phyloP scores from a whole-genome alignment of 2,888 invertebrate species.

The Aleiodes alternator region DNA sequence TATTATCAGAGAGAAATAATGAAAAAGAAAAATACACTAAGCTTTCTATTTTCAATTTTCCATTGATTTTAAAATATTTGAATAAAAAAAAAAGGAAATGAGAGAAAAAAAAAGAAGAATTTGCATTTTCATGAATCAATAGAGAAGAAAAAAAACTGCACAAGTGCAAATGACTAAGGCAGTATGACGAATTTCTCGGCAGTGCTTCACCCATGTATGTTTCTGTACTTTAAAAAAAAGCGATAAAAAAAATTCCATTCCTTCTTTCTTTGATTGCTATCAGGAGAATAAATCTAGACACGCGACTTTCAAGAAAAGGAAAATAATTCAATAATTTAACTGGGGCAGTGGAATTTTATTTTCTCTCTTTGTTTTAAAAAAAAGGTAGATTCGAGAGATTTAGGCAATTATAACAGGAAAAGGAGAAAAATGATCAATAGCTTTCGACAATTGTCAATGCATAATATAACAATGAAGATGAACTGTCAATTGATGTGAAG shows the following conservation, averaged over 20 bases:
- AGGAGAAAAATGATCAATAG: conserved; percentile 5
- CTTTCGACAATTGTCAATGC: conserved; percentile 34
- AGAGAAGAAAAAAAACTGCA: conserved; percentile 17
- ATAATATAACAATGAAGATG: conserved; percentile 43
- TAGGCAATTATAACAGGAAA: too few species aligned
- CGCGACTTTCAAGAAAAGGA: conserved; percentile 13
- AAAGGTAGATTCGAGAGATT: not conserved
- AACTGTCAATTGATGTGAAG: conserved; percentile 43
- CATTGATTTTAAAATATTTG: too few species aligned
- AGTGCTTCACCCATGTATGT: not conserved
- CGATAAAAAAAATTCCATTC: not conserved
- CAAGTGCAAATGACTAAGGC: conserved; percentile 38
- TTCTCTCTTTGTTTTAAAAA: too few species aligned
- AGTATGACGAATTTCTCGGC: conserved; percentile 17
- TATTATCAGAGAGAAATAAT: not conserved
- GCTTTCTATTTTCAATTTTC: too few species aligned
- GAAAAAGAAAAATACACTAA: not conserved
- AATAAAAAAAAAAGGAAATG: too few species aligned
- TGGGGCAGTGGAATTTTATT: not conserved
- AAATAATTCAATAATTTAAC: not conserved
- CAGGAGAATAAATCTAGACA: conserved; percentile 10
- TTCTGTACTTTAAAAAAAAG: not conserved
- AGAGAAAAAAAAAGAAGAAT: not conserved
- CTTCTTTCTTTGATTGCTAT: not conserved
- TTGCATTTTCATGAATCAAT: conserved; percentile 20